Evolutionary conservation across 2,888 invertebrate genomes (phyloP), one percentile per base, ranked within the genome.

Genomic region (Clusia tigrina): DNA sequence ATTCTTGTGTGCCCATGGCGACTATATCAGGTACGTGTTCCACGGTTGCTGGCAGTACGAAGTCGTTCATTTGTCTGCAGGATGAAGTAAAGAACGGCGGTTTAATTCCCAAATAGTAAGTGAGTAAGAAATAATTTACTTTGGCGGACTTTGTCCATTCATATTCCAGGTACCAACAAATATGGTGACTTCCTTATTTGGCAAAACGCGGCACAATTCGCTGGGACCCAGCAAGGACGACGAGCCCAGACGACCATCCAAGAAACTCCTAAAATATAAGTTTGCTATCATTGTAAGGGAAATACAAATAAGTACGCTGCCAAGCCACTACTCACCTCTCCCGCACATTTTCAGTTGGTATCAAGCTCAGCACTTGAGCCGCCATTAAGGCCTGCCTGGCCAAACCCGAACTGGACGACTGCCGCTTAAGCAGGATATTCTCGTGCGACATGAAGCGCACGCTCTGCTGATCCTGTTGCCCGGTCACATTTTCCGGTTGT

Each of bases 141-240:
- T 90, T 53, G 92, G 92, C 52, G 92, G 91, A 70, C 87, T 86
- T 78, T 96, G 93, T 32, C 95, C 96, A 83, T 95, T 96, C 95
- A 97, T 96, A 81, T 98, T 98, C 96, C 97, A 98, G 23, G 95
- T 94, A 5, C 94, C 96, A 61, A 96, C 90, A 86, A 95, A 96
- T 73, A 97, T 89, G 69, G 89, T 91, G 0, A 96, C 87, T 83
- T 94, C 92, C 71, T 93, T 88, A 74, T 91, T 91, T 1, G 95
- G 95, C 74, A 97, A 89, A 52, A 93, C 91, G 81, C 94, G 90
- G 73, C 92, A 91, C 62, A 98, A 85, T 80, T 98, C 96, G 18
- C 89, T 88, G 1, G 92, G 88, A 0, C 96, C 96, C 52, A 96
- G 85, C 48, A 96, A 83, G 0, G 94, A 91, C 78, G 91, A 91